phyloP scores from a whole-genome alignment of 1,140 invertebrate genomes.

The Drosophila athabasca region DNA sequence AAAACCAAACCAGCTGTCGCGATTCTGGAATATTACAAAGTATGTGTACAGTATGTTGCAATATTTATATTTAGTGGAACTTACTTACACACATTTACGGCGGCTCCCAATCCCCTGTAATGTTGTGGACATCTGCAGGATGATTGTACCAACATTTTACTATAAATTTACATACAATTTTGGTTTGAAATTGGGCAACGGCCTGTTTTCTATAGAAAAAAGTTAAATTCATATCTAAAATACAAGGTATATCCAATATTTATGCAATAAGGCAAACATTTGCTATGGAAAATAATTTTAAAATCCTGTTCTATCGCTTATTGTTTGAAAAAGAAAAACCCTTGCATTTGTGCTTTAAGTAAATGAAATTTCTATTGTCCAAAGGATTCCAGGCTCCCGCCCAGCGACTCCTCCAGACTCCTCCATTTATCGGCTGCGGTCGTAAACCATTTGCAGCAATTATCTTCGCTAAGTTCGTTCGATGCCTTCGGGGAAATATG shows the following conservation, averaged over 20 bases:
- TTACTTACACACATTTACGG: constrained; percentile 8
- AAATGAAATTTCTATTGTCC: not conserved
- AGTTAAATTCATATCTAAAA: too few relatives aligned
- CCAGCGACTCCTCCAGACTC: constrained; percentile 12
- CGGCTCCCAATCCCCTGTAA: constrained; percentile 7
- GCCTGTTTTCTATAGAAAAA: not conserved
- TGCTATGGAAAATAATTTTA: not conserved
- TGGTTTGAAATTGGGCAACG: constrained; percentile 1
- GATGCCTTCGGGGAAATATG: constrained; percentile 74
- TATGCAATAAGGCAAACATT: not conserved
- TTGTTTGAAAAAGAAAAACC: too few relatives aligned
- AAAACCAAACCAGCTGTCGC: constrained; percentile 52
- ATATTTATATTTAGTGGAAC: constrained; percentile 52
- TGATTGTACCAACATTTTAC: constrained; percentile 32
- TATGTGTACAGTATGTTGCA: constrained; percentile 41
- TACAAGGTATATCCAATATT: too few relatives aligned
- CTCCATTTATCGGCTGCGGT: constrained; percentile 69
- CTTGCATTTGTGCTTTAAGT: not conserved
- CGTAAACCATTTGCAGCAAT: constrained; percentile 78
- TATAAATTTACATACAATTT: constrained; percentile 61
- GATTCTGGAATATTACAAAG: constrained; percentile 64
- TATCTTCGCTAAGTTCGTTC: constrained; percentile 65
- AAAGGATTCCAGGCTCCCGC: too few relatives aligned
- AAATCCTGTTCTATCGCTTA: not conserved
- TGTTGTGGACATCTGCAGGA: constrained; percentile 5